Percentiles rank a stretch among this genome's conserved stretches.
Evolutionary conservation across 2,113 vertebrate species (phyloP).

Genomic region (Cairina moschata): DNA sequence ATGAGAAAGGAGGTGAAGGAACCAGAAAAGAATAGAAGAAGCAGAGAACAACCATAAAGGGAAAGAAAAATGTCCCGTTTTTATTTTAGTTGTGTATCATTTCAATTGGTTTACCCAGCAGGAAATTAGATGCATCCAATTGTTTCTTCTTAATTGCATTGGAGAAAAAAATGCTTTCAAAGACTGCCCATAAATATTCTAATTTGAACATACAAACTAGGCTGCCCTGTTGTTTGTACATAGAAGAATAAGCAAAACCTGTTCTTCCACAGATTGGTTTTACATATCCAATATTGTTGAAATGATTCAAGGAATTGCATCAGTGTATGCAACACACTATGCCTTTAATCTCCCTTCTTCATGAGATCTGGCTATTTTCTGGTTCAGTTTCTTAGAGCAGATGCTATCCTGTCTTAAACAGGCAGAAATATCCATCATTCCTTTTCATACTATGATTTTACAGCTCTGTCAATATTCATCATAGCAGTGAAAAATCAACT

Average conservation of each 20-base stretch:
- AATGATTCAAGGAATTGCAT: neutral
- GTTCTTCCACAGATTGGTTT: neutral
- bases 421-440: neutral
- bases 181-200: neutral
- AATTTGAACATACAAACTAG: neutral
- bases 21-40: neutral
- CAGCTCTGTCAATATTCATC: neutral
- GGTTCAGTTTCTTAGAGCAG: neutral
- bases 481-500: neutral
- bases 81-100: neutral
- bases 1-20: neutral
- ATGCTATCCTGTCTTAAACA: neutral
- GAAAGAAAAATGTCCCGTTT: neutral
- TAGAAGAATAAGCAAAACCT: neutral
- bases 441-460: neutral
- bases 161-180: neutral
- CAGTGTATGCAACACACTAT: neutral
- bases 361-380: neutral
- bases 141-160: neutral
- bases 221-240: neutral
- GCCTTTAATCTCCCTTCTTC: neutral
- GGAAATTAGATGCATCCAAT: neutral
- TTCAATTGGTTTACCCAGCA: neutral
- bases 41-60: neutral
- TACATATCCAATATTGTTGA: neutral